Base-by-base conservation (phyloP, 2,888 invertebrate genomes). In the Cryptocephalus moraei region DNA sequence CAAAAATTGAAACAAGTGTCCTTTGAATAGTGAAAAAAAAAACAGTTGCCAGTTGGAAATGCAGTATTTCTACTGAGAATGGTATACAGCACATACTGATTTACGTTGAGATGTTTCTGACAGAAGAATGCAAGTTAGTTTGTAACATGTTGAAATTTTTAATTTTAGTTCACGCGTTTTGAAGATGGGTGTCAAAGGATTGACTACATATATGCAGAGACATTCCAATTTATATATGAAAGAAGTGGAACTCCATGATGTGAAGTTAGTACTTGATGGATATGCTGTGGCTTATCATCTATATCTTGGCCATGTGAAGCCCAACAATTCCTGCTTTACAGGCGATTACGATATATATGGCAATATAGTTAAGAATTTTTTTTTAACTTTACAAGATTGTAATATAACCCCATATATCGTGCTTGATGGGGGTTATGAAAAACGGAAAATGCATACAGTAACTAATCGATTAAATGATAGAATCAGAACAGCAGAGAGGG, bases 311-410 rank as follows among this genome's bases (percentile, higher is more conserved):
- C 69, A 78, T 51, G 44, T 46, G 31, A 75, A 81, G 45, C 50
- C 52, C 46, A 45, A 34, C 43, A 77, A 78, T 58, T 81, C 82
- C 41, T 82, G 84, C 3, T 91, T 90, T 65, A 91, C 91, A 2
- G 91, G 91, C 1, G 91, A 92, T 65, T 91, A 91, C 62, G 87
- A 90, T 60, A 80, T 79, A 52, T 88, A 79, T 65, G 82, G 80
- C n/a, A 69, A 77, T 8, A 73, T 73, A 11, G 75, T 86, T 0
- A 70, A 73, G 34, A 73, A 77, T 43, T 91, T 90, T 63, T 88
- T 91, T 56, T 75, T 79, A 42, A 73, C 80, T 10, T 66, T 91
- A 9, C 69, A 73, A 9, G 79, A 79, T 61, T 91, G 91, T 61
- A 80, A 83, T 44, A 72, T 93, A 9, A 77, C 68, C 1, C 77